Base-by-base conservation (phyloP, 2,888 invertebrate species). In the Phaedon cochleariae region DNA sequence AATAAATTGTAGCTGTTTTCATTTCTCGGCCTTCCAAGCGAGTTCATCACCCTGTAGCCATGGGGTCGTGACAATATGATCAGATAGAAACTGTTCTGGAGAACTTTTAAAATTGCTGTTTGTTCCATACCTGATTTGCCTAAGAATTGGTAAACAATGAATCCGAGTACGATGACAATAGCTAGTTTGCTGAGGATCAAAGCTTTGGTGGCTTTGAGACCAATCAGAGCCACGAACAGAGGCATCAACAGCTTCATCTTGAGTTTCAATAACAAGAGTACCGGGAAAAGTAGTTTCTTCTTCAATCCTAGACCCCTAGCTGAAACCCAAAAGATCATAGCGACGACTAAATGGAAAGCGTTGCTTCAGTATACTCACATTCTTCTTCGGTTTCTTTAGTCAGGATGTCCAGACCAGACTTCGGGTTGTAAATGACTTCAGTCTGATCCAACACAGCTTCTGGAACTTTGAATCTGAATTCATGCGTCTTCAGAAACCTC, bases 161-260 rank as follows among this genome's bases (percentile, higher is more conserved):
- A 94, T 65, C 93, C 94, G 57, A 93, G 86, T 52, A 94, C 94
- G 67, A 94, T 85, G 34, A 91, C 86, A 79, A 95, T 90, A 68
- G 94, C 93, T 74, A 94, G 85, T 82, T 95, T 95, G 80, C 94
- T 94, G 76, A 94, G 87, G 68, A 95, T 88, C 70, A 94, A 85
- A 67, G 95, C 95, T 83, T 94, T 94, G 76, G 92, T 85, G 21
- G 95, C 92, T 84, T 94, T 94, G 74, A 94, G 84, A 70, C 93
- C 92, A 79, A 94, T 90, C 76, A 94, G 84, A 49, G 90, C 88
- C 29, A 94, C 88, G 74, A 94, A 87, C 77, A 95, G 91, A 37
- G 94, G 95, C 90, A 92, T 91, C 68, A 95, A 82, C 21, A 92
- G 90, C 83, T 95, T 94, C 86, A 94, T 86, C 84, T 94, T 94